These are phyloP conservation scores for Teleogryllus oceanicus DNA, from an alignment of 2,888 invertebrate species.

Conservation along the genomic window DNA sequence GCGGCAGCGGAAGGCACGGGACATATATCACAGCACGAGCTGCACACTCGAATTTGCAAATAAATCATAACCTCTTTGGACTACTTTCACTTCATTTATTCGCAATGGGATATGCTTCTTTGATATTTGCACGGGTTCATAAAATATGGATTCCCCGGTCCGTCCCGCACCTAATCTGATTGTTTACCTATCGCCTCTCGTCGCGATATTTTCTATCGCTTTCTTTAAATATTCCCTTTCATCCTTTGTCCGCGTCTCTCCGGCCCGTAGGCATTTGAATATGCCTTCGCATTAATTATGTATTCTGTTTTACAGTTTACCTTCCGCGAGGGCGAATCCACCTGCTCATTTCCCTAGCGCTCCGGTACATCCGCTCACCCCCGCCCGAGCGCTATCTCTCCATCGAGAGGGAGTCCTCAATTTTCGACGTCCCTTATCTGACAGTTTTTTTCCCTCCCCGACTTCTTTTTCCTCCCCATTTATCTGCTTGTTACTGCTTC, in stretches of 20 bases:
- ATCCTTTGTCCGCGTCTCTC: neutral
- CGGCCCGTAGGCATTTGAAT: neutral
- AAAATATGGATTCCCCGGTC: neutral
- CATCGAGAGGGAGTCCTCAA: no score
- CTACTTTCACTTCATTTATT: slow-evolving; percentile 6
- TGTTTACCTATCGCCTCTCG: neutral
- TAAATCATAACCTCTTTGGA: neutral
- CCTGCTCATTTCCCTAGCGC: neutral
- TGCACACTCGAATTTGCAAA: slow-evolving; percentile 1
- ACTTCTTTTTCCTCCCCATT: no score
- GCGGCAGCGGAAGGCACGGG: neutral
- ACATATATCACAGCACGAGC: neutral
- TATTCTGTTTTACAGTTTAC: neutral
- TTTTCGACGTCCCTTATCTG: neutral
- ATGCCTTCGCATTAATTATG: slow-evolving; percentile 6
- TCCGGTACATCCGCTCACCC: no score
- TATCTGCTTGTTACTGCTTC: no score
- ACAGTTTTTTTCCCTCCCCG: no score
- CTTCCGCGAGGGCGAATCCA: neutral
- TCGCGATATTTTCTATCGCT: neutral
- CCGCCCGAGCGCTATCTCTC: no score
- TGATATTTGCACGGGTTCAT: neutral
- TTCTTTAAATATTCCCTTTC: slow-evolving; percentile 9
- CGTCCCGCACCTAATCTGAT: neutral
- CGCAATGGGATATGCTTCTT: neutral